Conservation (phyloP, 2,888 invertebrate genomes). For the Cheiracanthium punctorium region DNA sequence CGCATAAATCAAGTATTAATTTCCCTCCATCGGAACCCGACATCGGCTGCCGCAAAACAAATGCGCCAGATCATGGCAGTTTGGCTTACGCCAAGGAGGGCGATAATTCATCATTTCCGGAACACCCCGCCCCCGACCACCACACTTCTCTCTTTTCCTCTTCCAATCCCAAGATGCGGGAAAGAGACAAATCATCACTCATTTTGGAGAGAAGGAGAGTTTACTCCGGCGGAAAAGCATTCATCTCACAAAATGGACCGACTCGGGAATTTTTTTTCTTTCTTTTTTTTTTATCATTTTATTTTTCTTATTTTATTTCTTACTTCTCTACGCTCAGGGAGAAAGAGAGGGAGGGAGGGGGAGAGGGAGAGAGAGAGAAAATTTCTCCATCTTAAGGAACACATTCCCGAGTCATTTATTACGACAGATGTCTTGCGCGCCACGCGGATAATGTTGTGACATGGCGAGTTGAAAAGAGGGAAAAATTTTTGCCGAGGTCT, state of each 20-base stretch:
- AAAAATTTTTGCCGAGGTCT: constrained; percentile 58
- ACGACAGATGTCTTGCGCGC: constrained; percentile 66
- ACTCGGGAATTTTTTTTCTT: constrained; percentile 64
- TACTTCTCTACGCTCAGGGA: constrained; percentile 22
- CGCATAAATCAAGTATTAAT: not conserved
- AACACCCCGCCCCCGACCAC: not conserved
- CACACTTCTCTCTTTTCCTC: constrained; percentile 51
- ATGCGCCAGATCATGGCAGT: not conserved
- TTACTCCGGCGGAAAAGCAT: constrained; percentile 68
- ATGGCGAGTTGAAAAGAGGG: constrained; percentile 62
- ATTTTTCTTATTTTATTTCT: constrained; percentile 33
- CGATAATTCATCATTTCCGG: constrained; percentile 6
- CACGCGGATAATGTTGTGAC: constrained; percentile 68
- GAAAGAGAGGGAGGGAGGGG: no score
- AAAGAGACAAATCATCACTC: constrained; percentile 69
- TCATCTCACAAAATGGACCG: constrained; percentile 69
- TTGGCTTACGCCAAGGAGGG: constrained; percentile 25
- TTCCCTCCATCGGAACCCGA: not conserved
- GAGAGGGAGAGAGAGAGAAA: constrained; percentile 20
- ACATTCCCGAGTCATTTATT: constrained; percentile 69
- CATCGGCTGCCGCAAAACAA: not conserved
- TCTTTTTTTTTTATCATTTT: constrained; percentile 51
- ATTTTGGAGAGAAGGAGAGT: constrained; percentile 68
- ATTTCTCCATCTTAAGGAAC: constrained; percentile 69
- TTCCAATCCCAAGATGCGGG: constrained; percentile 68